These are phyloP conservation scores for Gerosis bhagava DNA, from an alignment of 2,888 invertebrate species.

Conservation along the genomic window DNA sequence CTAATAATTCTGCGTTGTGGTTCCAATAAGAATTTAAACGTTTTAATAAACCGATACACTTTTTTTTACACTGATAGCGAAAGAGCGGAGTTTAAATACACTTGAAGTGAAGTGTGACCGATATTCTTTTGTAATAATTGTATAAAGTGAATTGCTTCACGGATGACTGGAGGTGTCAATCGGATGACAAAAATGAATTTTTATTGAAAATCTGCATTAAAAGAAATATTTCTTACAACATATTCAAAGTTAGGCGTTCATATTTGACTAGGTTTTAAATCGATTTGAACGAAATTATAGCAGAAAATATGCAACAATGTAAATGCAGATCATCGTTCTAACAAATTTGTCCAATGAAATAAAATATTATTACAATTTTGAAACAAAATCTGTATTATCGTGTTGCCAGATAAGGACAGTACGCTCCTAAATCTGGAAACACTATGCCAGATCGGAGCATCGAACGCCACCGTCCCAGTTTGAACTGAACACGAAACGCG, in stretches of 20 bases:
- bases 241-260: conserved; percentile 2
- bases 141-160: conserved; percentile 23
- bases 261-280: neutral
- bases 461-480: no score
- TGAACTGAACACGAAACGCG: no score
- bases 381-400: no score
- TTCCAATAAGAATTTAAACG: conserved; percentile 6
- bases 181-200: conserved; percentile 17
- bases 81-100: conserved; percentile 24
- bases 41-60: conserved; percentile 22
- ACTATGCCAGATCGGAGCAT: no score
- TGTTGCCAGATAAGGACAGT: no score
- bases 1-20: conserved; percentile 13
- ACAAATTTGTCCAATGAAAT: no score
- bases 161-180: conserved; percentile 16
- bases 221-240: conserved; percentile 9
- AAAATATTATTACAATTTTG: no score
- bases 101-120: conserved; percentile 25
- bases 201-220: conserved; percentile 8
- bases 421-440: no score
- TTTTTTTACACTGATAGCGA: conserved; percentile 22
- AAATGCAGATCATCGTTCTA: no score
- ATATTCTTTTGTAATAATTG: conserved; percentile 27
- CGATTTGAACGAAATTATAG: no score
- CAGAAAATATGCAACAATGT: no score